Evolutionary conservation across 1,140 invertebrate genomes (phyloP).

Genomic region (Meloidogyne exigua): DNA sequence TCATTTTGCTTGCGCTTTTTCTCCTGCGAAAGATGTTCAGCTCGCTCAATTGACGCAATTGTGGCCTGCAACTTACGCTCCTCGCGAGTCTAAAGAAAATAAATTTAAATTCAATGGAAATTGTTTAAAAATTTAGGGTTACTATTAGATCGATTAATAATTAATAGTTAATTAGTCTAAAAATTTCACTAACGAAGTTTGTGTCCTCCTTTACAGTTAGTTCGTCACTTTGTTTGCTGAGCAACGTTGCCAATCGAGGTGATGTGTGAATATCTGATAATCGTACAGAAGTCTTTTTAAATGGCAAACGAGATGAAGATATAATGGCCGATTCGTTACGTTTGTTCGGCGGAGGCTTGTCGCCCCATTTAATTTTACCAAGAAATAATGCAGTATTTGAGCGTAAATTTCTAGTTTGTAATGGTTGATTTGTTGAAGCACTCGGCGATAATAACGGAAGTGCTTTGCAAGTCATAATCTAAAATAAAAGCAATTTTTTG

Average conservation of each 20-base stretch:
- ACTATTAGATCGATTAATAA: too few relatives aligned
- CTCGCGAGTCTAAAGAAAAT: conserved; percentile 12
- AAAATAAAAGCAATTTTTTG: not conserved
- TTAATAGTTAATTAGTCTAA: not conserved
- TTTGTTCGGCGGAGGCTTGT: not conserved
- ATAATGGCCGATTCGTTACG: not conserved
- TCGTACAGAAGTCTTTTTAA: not conserved
- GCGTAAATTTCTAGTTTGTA: not conserved
- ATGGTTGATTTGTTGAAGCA: not conserved
- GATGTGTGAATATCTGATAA: not conserved
- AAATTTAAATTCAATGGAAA: too few relatives aligned
- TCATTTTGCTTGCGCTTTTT: conserved; percentile 12
- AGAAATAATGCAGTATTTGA: not conserved
- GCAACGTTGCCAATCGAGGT: not conserved
- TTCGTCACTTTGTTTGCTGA: not conserved
- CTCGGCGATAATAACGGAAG: not conserved
- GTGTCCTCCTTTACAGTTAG: not conserved
- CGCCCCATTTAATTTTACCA: not conserved
- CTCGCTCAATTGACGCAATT: not conserved
- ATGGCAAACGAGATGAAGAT: not conserved
- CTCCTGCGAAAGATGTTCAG: conserved; percentile 1
- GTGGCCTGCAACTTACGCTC: conserved; percentile 20
- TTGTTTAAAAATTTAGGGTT: too few relatives aligned
- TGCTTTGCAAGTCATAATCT: not conserved
- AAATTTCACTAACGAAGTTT: not conserved